Base-by-base conservation (phyloP, 2,797 vertebrate genomes). In the Sebastes hubbsi region DNA sequence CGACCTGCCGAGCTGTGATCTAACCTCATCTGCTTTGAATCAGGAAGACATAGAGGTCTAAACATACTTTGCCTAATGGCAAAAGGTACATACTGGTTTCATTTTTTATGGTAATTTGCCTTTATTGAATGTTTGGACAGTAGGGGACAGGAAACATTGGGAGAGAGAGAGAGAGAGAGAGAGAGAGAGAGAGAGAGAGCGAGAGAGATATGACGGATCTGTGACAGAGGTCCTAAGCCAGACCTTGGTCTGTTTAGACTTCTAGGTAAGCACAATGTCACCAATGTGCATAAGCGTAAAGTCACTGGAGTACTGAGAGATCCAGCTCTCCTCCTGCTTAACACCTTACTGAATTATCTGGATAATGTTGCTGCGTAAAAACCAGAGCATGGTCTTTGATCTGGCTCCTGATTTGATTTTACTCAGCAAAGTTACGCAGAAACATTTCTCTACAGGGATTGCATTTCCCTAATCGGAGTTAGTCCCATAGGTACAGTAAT, bases 1-100 rank as follows among this genome's bases (percentile, higher is more conserved):
- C 10, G 14, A 67, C 38, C 34, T 49, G 6, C 25, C 36, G 63
- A 75, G 32, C 20, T 62, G 27, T 65, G 24, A 52, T 56, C 42
- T 6, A 11, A 60, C 38, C 32, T 74, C 2, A 69, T 82, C 74
- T 74, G 34, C 42, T 49, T 78, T 38, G 38, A 80, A 76, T 74
- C 20, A 20, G 67, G 54, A 60, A 36, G 49, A 36, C n/a, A 12
- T 3, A 22, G 60, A 80, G 16, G 6, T 10, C 1, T 36, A 18
- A 56, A 24, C 18, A 36, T 74, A 30, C 61, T 30, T 25, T 55
- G 20, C 30, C 52, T 36, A 25, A 25, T 58, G 49, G 25, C 49
- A 54, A 46, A 46, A 55, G 30, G 4, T 34, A 20, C 64, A 54
- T 60, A 24, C 25, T 64, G 22, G 16, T 74, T 22, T 20, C 20